These are phyloP conservation scores for Hydrotaea diabolus DNA, from an alignment of 2,888 invertebrate species.

Conservation along the genomic window DNA sequence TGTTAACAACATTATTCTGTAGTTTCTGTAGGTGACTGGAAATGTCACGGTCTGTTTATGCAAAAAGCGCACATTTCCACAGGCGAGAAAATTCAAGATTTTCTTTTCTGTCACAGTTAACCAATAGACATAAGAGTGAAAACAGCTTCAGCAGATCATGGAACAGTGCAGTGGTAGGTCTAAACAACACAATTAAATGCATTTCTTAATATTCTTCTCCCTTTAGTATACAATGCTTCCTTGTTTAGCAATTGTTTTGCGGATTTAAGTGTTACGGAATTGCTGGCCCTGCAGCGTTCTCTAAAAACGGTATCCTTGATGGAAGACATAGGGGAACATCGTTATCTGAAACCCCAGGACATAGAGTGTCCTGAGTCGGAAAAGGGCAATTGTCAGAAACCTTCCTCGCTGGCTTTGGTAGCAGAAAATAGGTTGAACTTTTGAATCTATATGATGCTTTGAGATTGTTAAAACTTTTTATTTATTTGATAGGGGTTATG, in stretches of 20 bases:
- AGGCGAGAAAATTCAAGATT: conserved; percentile 32
- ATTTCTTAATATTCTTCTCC: background rate
- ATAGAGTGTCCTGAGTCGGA: conserved; percentile 25
- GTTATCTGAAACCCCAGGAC: background rate
- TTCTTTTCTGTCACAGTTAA: conserved; percentile 51
- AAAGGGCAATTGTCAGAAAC: conserved; percentile 52
- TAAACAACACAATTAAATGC: background rate
- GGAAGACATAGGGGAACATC: conserved; percentile 40
- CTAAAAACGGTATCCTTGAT: conserved; percentile 71
- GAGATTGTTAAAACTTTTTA: background rate
- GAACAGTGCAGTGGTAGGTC: conserved; percentile 55
- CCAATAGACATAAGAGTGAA: conserved; percentile 55
- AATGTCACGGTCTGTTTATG: conserved; percentile 56
- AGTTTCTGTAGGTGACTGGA: no score
- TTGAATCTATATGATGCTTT: conserved; percentile 31
- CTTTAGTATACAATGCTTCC: conserved; percentile 43
- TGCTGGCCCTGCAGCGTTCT: conserved; percentile 83
- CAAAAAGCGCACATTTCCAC: background rate
- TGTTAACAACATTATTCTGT: no score
- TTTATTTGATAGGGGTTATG: conserved; percentile 53
- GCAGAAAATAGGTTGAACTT: conserved; percentile 73
- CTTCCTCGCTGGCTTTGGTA: conserved; percentile 74
- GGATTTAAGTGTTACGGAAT: conserved; percentile 86
- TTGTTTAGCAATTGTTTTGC: conserved; percentile 81
- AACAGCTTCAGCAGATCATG: conserved; percentile 50